Percentiles rank a stretch among this genome's conserved stretches.
Conservation (phyloP, 2,888 invertebrate species). For the Himalopsyche kuldschensis region DNA sequence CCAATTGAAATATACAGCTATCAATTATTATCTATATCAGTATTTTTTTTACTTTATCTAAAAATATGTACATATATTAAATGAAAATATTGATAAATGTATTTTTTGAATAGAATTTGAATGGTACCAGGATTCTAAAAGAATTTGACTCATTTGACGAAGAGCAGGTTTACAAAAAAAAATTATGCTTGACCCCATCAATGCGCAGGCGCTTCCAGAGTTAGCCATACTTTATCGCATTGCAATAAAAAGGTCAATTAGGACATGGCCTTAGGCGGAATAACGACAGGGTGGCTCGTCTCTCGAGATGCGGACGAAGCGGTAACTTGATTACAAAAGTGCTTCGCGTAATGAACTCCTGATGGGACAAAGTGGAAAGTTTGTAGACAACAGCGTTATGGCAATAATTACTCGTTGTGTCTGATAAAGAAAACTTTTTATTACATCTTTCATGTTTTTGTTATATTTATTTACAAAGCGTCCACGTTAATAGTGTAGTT, state of each 20-base stretch:
- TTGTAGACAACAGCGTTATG: not conserved
- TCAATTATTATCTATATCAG: too few relatives aligned
- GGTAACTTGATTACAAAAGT: not conserved
- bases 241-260: not conserved
- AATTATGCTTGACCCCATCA: too few relatives aligned
- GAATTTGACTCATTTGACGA: too few relatives aligned
- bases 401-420: not conserved
- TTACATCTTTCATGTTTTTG: too few relatives aligned
- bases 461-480: not conserved
- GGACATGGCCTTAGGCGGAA: not conserved
- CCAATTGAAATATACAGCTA: too few relatives aligned
- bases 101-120: too few relatives aligned
- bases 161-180: too few relatives aligned
- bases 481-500: not conserved
- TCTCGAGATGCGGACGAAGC: not conserved
- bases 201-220: not conserved
- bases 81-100: too few relatives aligned
- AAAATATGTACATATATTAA: too few relatives aligned
- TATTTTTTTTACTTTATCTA: too few relatives aligned
- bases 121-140: too few relatives aligned
- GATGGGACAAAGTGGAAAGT: slow-evolving; percentile 1
- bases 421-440: not conserved
- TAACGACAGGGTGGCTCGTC: not conserved
- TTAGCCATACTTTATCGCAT: not conserved
- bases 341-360: not conserved